These are phyloP conservation scores for Macropus fuliginosus DNA, from an alignment of 2,797 vertebrate species.

Conservation along the genomic window DNA sequence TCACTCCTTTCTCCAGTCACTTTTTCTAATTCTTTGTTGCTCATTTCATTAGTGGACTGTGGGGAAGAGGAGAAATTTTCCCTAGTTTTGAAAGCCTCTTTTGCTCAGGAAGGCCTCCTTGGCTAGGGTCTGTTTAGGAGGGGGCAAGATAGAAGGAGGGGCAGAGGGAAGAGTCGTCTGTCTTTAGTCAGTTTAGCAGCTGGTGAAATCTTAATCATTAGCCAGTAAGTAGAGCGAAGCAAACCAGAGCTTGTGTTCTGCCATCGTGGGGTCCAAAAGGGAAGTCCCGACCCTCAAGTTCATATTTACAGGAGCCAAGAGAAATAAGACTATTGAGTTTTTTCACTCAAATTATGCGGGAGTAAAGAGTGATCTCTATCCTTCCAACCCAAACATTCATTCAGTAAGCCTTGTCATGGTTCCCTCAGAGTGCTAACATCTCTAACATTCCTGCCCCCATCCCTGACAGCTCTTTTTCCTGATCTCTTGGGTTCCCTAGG, in stretches of 20 bases:
- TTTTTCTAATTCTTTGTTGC: background rate
- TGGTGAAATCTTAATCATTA: background rate
- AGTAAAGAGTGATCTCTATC: background rate
- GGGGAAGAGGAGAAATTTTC: background rate
- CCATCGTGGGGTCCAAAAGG: slow-evolving; percentile 12
- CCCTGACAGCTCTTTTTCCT: background rate
- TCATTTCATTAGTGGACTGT: background rate
- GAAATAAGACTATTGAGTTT: background rate
- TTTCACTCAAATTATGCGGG: background rate
- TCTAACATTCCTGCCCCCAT: background rate
- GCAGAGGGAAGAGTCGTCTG: slow-evolving; percentile 30
- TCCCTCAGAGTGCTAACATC: background rate
- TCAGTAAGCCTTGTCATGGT: background rate
- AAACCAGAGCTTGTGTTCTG: background rate
- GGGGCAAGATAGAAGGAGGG: background rate
- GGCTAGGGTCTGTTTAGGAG: background rate
- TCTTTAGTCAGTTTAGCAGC: background rate
- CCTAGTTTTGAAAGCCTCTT: background rate
- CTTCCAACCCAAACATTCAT: background rate
- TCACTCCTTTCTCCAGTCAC: background rate
- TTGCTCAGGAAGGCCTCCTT: background rate
- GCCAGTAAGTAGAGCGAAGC: background rate
- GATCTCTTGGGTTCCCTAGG: slow-evolving; percentile 77
- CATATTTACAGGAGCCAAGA: background rate
- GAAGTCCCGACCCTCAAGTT: background rate